These are phyloP conservation scores for Pipa parva DNA, from an alignment of 2,113 vertebrate species.

Conservation along the genomic window DNA sequence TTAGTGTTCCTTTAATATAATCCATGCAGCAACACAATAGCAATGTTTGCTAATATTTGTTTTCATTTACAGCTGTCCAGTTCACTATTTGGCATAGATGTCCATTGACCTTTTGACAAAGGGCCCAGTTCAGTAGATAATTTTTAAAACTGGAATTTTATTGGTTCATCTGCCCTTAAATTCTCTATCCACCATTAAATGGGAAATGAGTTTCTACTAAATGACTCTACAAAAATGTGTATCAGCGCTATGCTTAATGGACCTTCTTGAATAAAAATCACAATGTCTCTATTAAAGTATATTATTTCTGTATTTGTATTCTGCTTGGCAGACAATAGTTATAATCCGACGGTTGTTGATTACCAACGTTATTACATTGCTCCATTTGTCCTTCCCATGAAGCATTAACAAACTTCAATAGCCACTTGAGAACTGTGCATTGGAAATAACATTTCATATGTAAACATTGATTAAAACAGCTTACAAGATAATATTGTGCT, in stretches of 20 bases:
- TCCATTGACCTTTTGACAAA: no score
- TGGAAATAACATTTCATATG: constrained; percentile 20
- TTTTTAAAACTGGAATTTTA: no score
- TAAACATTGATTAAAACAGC: constrained; percentile 29
- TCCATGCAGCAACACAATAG: no score
- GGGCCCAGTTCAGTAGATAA: no score
- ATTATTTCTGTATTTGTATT: background rate
- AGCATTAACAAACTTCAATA: constrained; percentile 11
- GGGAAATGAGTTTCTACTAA: background rate
- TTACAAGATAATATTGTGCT: constrained; percentile 9
- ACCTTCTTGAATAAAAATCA: background rate
- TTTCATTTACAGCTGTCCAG: no score
- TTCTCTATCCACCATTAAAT: background rate
- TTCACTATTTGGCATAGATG: no score
- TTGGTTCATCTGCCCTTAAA: background rate
- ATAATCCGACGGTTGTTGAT: background rate
- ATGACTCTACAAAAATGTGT: background rate
- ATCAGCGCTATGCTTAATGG: background rate
- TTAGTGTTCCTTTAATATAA: no score
- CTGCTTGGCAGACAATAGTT: background rate
- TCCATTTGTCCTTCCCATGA: constrained; percentile 8
- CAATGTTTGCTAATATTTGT: no score
- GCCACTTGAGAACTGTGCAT: constrained; percentile 6
- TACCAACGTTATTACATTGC: background rate
- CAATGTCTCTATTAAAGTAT: background rate